phyloP scores from a whole-genome alignment of 2,113 vertebrate genomes.

The human (Homo sapiens) region DNA sequence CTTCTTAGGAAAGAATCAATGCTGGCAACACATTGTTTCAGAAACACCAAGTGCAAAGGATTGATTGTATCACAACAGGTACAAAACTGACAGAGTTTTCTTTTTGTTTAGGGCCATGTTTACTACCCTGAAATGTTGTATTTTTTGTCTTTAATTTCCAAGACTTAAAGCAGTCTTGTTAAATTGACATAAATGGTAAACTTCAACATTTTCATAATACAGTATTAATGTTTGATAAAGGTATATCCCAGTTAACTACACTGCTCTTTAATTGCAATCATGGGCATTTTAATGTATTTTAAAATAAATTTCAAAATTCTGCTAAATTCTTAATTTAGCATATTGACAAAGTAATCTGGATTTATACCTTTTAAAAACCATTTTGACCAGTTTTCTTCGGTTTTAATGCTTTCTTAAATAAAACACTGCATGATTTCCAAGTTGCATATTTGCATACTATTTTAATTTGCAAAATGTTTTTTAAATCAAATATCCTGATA shows the following conservation, averaged over 20 bases:
- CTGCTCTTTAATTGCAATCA: constrained; percentile 74
- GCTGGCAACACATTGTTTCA: constrained; percentile 78
- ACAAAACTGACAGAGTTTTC: constrained; percentile 25
- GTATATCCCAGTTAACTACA: constrained; percentile 62
- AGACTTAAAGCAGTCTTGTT: constrained; percentile 67
- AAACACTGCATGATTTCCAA: constrained; percentile 89
- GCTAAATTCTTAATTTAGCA: constrained; percentile 70
- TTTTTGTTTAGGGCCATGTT: constrained; percentile 70
- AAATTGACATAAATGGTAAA: constrained; percentile 52
- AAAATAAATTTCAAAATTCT: constrained; percentile 59
- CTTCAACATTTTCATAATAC: constrained; percentile 18
- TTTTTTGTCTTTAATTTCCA: constrained; percentile 73
- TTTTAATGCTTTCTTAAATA: constrained; percentile 88
- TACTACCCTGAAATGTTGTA: constrained; percentile 60
- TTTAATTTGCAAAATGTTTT: constrained; percentile 84
- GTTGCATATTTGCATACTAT: constrained; percentile 83
- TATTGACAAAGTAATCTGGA: constrained; percentile 58
- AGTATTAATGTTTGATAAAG: constrained; percentile 64
- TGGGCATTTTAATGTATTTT: constrained; percentile 76
- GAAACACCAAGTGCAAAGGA: constrained; percentile 67
- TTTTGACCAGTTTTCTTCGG: constrained; percentile 64
- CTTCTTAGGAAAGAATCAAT: constrained; percentile 76
- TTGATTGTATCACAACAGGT: constrained; percentile 31
- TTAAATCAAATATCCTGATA: constrained; percentile 83
- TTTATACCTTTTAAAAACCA: constrained; percentile 72